Evolutionary conservation across 2,113 vertebrate species (phyloP), one percentile per base, ranked within the genome.

Genomic region (Fregetta grallaria): DNA sequence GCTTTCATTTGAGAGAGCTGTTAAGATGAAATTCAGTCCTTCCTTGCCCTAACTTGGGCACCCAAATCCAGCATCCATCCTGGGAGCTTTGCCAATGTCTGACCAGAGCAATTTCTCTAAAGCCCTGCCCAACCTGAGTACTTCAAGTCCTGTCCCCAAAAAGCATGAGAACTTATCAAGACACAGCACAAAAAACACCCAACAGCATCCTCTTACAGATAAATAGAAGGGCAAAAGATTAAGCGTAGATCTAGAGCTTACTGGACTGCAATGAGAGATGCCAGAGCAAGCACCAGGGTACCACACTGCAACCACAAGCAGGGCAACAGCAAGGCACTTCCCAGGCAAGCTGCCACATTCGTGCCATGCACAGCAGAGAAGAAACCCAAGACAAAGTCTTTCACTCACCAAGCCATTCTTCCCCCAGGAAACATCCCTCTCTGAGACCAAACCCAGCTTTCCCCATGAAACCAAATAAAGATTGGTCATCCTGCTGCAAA

Each of bases 241-340:
- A 13, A 4, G 15, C 29, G 34, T 6, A 26, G 50, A 30, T 10
- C 1, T 6, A 50, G 42, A 56, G 10, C 34, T 82, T 21, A 20
- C 36, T 26, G 23, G n/a, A 53, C n/a, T 1, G 3, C 73, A 27
- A 1, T 0, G 3, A 29, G 38, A 72, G 68, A 52, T 13, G 26
- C 38, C 61, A 22, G 25, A 36, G 50, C 12, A 32, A 71, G 71
- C 58, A 22, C 21, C 30, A 38, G 34, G 42, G 17, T 15, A 20
- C 40, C 65, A 34, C 42, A 14, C 62, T 5, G 19, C 62, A 14
- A 2, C 9, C 70, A 40, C 23, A 45, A 47, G 9, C 32, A 42
- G 16, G 44, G 10, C 14, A 68, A 45, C 15, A 30, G 20, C 67
- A 55, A 73, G 20, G 27, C 74, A 15, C 26, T 52, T 42, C 47